A percentile compares a stretch with the other conserved stretches of the same genome.
These are phyloP conservation scores for Pygoscelis adeliae DNA, from an alignment of 2,113 vertebrate species.

Conservation along the genomic window DNA sequence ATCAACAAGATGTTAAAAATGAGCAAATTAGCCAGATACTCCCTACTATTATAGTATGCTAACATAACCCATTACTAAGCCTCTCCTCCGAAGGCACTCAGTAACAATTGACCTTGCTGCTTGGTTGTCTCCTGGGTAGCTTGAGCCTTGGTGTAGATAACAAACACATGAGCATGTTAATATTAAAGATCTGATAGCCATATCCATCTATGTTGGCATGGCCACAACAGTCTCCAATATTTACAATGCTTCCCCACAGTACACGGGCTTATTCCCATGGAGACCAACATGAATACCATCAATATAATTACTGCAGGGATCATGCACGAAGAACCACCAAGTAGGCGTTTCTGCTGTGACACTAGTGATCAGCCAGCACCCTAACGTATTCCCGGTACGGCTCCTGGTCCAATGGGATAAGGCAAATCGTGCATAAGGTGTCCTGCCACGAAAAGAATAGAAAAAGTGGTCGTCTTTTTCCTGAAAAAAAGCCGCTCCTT, in stretches of 20 bases:
- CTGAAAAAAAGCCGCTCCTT: not conserved
- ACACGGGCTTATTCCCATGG: not conserved
- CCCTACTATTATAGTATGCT: not conserved
- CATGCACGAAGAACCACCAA: not conserved
- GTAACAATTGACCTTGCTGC: not conserved
- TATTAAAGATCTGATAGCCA: not conserved
- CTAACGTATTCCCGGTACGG: not conserved
- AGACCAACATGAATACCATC: not conserved
- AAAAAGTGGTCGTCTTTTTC: not conserved
- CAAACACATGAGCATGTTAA: not conserved
- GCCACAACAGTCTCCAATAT: too few relatives aligned
- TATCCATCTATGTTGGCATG: not conserved
- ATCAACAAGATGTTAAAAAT: not conserved
- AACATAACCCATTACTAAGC: not conserved
- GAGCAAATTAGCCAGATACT: not conserved
- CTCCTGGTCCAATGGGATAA: not conserved
- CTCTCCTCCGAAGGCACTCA: not conserved
- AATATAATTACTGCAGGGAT: not conserved
- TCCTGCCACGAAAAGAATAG: not conserved
- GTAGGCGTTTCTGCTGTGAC: not conserved
- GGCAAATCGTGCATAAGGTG: not conserved
- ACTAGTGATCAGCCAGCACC: not conserved
- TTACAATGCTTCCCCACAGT: not conserved
- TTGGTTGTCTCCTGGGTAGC: not conserved
- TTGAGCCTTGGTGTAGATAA: not conserved